phyloP scores from a whole-genome alignment of 2,888 invertebrate genomes.

The Mythimna vitellina region DNA sequence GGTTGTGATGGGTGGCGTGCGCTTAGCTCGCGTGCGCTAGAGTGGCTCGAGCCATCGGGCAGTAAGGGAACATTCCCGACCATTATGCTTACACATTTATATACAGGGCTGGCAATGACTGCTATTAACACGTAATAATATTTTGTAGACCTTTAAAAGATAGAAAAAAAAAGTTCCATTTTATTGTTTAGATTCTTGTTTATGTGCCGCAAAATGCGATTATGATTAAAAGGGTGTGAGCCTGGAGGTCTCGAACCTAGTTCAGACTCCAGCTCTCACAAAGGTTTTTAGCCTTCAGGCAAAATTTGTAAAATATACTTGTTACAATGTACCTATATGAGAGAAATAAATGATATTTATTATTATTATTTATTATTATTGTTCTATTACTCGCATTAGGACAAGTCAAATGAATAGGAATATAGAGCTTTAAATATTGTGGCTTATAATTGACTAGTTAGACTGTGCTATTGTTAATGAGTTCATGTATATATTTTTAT shows the following conservation, averaged over 20 bases:
- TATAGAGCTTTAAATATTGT: not conserved
- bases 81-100: slow-evolving; percentile 56
- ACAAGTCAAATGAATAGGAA: not conserved
- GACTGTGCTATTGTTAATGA: not conserved
- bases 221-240: too few species aligned
- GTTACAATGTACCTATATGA: too few species aligned
- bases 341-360: too few species aligned
- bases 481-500: too few species aligned
- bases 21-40: slow-evolving; percentile 60
- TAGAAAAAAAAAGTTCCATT: not conserved
- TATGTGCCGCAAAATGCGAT: too few species aligned
- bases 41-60: slow-evolving; percentile 48
- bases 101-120: slow-evolving; percentile 52
- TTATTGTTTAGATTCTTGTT: too few species aligned
- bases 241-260: too few species aligned
- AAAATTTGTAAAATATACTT: too few species aligned
- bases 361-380: too few species aligned
- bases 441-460: not conserved
- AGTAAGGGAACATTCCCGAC: slow-evolving; percentile 59
- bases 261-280: too few species aligned
- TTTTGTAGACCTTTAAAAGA: slow-evolving; percentile 6
- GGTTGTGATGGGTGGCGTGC: slow-evolving; percentile 46
- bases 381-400: not conserved
- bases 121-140: slow-evolving; percentile 31
- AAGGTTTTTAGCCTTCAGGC: too few species aligned